Evolutionary conservation across 2,888 invertebrate genomes (phyloP).

Genomic region (Piscicola geometra): DNA sequence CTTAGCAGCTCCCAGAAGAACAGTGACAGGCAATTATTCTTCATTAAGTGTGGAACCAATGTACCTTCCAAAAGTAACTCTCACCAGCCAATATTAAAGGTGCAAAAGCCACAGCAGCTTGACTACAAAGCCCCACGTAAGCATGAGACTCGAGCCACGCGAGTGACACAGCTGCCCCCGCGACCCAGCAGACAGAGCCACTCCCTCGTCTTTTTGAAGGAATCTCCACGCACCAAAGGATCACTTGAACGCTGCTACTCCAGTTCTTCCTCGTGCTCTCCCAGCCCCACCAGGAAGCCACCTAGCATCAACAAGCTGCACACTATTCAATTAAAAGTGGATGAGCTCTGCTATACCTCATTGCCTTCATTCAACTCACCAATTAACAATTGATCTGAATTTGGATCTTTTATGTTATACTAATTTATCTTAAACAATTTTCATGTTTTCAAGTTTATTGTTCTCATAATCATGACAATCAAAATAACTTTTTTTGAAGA

Average conservation of each 20-base stretch:
- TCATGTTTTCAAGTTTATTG: neutral
- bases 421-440: neutral
- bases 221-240: neutral
- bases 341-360: conserved; percentile 8
- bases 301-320: conserved; percentile 4
- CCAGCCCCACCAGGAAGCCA: neutral
- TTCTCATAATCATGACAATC: neutral
- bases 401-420: neutral
- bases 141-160: neutral
- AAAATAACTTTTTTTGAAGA: neutral
- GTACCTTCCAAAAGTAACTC: neutral
- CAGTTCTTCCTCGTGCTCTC: neutral
- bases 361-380: neutral
- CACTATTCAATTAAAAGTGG: neutral
- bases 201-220: neutral
- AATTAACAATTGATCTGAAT: neutral
- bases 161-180: neutral
- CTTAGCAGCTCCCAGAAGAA: neutral
- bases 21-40: conserved; percentile 4
- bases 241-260: neutral
- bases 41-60: neutral
- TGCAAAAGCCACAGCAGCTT: neutral
- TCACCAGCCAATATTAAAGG: neutral
- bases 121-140: neutral
- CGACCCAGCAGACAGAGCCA: neutral